A percentile compares a stretch with the other conserved stretches of the same genome.
phyloP scores from a whole-genome alignment of 2,797 vertebrate species.

The Sus cebifrons region DNA sequence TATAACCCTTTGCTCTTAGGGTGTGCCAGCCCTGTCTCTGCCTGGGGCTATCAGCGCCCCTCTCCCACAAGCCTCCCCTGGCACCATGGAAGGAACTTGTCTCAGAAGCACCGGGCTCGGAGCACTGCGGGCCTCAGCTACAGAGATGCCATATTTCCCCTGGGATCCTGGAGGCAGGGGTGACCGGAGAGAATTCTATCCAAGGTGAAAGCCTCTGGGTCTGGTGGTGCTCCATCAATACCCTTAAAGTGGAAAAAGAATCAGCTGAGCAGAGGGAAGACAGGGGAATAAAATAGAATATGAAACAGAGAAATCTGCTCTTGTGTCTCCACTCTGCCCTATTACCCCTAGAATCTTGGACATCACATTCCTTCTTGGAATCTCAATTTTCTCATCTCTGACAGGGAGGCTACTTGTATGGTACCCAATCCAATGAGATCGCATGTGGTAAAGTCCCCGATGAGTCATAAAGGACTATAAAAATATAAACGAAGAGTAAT shows the following conservation, averaged over 20 bases:
- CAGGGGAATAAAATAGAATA: background rate
- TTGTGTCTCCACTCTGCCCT: background rate
- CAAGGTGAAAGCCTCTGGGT: background rate
- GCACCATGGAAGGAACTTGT: background rate
- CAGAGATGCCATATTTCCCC: background rate
- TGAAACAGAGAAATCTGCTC: background rate
- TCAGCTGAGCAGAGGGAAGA: background rate
- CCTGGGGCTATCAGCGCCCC: background rate
- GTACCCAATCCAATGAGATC: conserved; percentile 47
- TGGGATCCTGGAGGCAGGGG: background rate
- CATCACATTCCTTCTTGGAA: background rate
- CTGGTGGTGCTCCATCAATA: background rate
- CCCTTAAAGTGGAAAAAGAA: background rate
- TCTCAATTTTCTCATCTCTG: background rate
- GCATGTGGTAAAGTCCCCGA: background rate
- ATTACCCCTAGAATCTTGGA: background rate
- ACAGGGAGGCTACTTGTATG: background rate
- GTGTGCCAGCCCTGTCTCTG: background rate
- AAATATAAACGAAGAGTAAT: conserved; percentile 48
- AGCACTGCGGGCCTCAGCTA: background rate
- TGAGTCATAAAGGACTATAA: conserved; percentile 31
- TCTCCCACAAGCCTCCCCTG: background rate
- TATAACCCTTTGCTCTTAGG: too few species aligned
- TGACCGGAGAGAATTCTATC: background rate
- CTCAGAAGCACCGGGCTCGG: background rate